Evolutionary conservation across 1,140 invertebrate genomes (phyloP).

Genomic region (Brachionus sp.): DNA sequence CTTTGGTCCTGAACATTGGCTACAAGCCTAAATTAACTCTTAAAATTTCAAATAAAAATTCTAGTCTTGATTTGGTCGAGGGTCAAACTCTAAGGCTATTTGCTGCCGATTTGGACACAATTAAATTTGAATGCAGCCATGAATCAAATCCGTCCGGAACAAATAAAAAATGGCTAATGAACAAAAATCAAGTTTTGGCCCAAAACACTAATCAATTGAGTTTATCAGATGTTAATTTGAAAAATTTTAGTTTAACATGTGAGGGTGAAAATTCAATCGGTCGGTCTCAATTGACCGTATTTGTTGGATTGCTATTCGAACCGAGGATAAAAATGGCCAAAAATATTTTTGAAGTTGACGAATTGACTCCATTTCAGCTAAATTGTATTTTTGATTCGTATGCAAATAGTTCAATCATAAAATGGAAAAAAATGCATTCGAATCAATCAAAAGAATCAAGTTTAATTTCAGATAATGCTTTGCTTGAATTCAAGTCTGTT

Average conservation of each 20-base stretch:
- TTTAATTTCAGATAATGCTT: neutral
- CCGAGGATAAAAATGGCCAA: neutral
- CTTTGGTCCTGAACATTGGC: neutral
- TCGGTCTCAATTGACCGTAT: neutral
- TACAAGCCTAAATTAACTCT: neutral
- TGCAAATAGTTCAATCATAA: neutral
- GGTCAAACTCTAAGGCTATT: neutral
- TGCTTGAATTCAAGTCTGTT: neutral
- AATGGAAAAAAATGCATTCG: neutral
- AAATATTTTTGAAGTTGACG: neutral
- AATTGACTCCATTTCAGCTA: neutral
- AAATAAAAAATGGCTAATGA: neutral
- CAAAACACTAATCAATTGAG: neutral
- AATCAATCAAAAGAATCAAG: neutral
- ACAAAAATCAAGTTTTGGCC: neutral
- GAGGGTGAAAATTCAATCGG: neutral
- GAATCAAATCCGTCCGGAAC: neutral
- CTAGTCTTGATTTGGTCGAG: neutral
- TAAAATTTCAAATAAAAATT: neutral
- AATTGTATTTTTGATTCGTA: constrained; percentile 11
- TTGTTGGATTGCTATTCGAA: neutral
- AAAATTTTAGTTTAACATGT: neutral
- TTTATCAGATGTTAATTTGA: neutral
- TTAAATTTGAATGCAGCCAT: neutral
- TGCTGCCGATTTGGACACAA: neutral